Percentiles rank a stretch among this genome's conserved stretches.
Conservation (phyloP, 2,797 vertebrate genomes). For the Paguma larvata region DNA sequence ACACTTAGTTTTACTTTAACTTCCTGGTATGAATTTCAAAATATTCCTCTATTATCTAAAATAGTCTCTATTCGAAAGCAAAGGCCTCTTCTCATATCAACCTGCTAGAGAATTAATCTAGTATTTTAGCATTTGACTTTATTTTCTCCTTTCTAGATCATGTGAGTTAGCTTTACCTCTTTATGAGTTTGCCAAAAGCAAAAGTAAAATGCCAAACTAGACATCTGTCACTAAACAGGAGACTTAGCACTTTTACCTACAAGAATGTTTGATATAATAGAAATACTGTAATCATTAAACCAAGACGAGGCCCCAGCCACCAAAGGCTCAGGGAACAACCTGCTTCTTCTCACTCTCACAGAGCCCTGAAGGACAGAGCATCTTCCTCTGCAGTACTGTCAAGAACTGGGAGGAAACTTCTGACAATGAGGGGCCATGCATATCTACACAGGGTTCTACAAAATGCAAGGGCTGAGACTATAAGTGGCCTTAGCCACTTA, state of each 20-base stretch:
- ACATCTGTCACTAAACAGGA: conserved; percentile 6
- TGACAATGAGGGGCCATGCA: not conserved
- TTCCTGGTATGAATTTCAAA: not conserved
- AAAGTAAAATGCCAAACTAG: conserved; percentile 37
- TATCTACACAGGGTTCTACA: not conserved
- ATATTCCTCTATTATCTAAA: not conserved
- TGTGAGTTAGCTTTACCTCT: not conserved
- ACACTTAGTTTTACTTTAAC: not conserved
- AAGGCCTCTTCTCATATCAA: not conserved
- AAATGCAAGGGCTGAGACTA: not conserved
- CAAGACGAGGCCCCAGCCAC: not conserved
- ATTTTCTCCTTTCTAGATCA: conserved; percentile 51
- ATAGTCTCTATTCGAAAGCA: not conserved
- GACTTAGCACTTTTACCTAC: not conserved
- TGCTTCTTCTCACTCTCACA: not conserved
- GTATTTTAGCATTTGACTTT: conserved; percentile 46
- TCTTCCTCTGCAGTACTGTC: not conserved
- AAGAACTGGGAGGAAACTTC: not conserved
- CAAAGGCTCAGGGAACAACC: not conserved
- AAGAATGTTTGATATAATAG: not conserved
- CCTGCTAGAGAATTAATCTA: not conserved
- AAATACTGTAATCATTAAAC: not conserved
- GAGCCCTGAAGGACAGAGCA: not conserved
- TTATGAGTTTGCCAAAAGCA: conserved; percentile 15
- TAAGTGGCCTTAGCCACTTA: not conserved